phyloP scores from a whole-genome alignment of 2,113 vertebrate species.

The Odontophorus gujanensis region DNA sequence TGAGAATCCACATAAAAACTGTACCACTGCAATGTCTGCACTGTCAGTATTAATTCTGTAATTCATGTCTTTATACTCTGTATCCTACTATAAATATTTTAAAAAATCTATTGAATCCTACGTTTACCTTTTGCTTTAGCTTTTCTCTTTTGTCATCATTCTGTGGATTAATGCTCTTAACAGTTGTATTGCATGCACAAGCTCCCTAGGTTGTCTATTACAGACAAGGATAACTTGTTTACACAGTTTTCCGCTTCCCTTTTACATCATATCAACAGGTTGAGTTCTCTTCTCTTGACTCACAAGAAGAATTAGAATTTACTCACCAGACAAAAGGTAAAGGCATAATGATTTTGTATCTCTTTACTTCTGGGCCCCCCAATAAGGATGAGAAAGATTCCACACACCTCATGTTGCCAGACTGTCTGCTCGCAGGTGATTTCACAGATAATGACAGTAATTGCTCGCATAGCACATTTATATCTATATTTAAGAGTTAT shows the following conservation, averaged over 20 bases:
- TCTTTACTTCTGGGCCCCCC: background rate
- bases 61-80: background rate
- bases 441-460: constrained; percentile 9
- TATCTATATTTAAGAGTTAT: background rate
- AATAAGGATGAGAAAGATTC: background rate
- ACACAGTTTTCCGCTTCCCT: constrained; percentile 10
- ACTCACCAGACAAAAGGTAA: background rate
- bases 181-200: background rate
- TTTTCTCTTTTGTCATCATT: background rate
- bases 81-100: background rate
- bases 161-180: background rate
- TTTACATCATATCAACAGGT: background rate
- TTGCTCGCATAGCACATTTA: background rate
- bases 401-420: background rate
- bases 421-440: background rate
- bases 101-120: background rate
- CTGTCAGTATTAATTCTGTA: background rate
- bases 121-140: constrained; percentile 28
- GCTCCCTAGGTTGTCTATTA: background rate
- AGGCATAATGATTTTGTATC: background rate
- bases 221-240: constrained; percentile 10
- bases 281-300: background rate
- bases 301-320: background rate
- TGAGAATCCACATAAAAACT: background rate
- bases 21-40: background rate